A percentile compares a stretch with the other conserved stretches of the same genome.
Conservation (phyloP, 1,140 invertebrate genomes). For the Bradysia coprophila region DNA sequence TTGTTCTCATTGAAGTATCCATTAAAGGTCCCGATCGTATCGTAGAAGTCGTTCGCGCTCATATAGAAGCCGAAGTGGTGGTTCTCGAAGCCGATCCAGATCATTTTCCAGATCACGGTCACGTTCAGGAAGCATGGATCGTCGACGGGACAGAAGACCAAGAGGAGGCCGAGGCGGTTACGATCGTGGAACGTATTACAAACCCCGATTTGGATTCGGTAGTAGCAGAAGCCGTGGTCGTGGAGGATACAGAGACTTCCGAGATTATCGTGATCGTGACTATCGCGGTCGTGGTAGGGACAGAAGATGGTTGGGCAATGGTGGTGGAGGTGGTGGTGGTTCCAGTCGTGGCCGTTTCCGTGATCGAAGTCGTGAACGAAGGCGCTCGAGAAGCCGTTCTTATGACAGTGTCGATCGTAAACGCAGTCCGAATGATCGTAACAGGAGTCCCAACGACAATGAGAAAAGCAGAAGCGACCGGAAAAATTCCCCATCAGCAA, state of each 20-base stretch:
- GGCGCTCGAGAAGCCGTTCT: neutral
- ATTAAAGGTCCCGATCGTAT: neutral
- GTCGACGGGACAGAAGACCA: neutral
- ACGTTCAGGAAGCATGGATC: neutral
- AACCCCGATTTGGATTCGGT: neutral
- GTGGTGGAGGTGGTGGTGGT: neutral
- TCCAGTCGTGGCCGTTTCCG: neutral
- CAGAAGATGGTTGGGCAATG: neutral
- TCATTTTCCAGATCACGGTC: neutral
- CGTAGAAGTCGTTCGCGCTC: constrained; percentile 1
- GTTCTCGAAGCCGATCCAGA: neutral
- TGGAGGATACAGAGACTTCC: neutral
- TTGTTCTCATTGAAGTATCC: too few species aligned
- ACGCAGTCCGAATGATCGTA: neutral
- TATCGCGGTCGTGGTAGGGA: neutral
- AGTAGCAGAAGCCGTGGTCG: neutral
- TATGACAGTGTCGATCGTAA: neutral
- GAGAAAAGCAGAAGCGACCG: too few species aligned
- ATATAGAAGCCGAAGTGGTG: neutral
- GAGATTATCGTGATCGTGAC: neutral
- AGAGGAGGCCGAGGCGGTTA: neutral
- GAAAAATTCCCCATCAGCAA: too few species aligned
- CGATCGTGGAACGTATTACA: neutral
- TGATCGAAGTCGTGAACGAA: neutral
- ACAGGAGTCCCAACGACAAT: too few species aligned